phyloP scores from a whole-genome alignment of 92 coral and sea anemone species.

The Porites divaricata region DNA sequence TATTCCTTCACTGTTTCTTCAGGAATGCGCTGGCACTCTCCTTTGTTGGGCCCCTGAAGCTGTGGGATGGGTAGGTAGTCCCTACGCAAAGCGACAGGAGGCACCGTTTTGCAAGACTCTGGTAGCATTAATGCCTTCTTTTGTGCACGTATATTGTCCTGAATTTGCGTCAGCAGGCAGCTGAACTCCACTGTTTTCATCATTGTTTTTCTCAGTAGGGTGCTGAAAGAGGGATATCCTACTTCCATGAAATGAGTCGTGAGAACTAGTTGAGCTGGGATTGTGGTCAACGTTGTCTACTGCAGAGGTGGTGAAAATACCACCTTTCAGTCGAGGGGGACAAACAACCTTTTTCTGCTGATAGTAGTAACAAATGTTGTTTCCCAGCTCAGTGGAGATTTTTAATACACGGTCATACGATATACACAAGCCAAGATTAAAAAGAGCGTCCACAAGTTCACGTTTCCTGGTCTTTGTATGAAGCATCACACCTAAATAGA shows the following conservation, averaged over 20 bases:
- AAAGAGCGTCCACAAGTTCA: conserved; percentile 34
- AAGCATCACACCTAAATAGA: conserved; percentile 32
- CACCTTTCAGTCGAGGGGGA: conserved; percentile 13
- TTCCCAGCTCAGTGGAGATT: conserved; percentile 37
- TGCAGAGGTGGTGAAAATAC: conserved; percentile 54
- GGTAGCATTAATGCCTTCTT: conserved; percentile 31
- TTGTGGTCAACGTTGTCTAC: conserved; percentile 56
- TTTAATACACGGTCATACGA: conserved; percentile 47
- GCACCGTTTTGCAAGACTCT: conserved; percentile 33
- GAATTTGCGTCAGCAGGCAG: neutral
- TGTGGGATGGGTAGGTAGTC: conserved; percentile 17
- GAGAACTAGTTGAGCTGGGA: conserved; percentile 44
- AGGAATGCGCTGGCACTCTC: neutral
- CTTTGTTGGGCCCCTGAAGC: neutral
- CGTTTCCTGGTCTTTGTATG: conserved; percentile 37
- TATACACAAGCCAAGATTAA: conserved; percentile 21
- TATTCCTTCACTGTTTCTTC: conserved; percentile 17
- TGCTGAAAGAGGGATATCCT: conserved; percentile 22
- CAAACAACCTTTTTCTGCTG: conserved; percentile 24
- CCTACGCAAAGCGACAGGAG: conserved; percentile 30
- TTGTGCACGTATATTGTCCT: conserved; percentile 6
- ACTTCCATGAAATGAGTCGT: conserved; percentile 61
- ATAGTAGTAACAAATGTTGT: conserved; percentile 16
- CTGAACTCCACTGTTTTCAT: no score
- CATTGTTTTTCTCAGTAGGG: conserved; percentile 10